Evolutionary conservation across 2,113 vertebrate species (phyloP), one percentile per base, ranked within the genome.

Genomic region (Columba livia): DNA sequence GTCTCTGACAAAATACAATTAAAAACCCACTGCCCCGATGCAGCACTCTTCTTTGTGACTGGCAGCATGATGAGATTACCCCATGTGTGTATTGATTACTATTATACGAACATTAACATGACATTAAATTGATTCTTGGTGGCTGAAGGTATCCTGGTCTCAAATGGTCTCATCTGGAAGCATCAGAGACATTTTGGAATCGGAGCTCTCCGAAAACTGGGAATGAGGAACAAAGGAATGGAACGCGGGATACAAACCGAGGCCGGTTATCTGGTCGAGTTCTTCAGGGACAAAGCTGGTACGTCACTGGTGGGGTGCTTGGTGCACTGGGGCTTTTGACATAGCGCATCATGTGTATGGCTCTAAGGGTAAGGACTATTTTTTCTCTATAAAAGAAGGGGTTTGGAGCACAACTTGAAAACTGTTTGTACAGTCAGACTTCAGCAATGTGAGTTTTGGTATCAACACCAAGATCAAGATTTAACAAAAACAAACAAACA

Each of bases 111-210:
- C 17, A 15, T 34, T 65, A 40, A 32, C 2, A 1, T 80, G 36
- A 72, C 25, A 16, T 19, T 31, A 71, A 67, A 40, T 83, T 79
- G 18, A 17, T 88, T 90, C 58, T 89, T 82, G 21, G 56, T 66
- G 85, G 28, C 23, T 84, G 58, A 88, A 98, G 97, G 97, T 36
- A 64, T 98, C 77, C 88, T 97, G 79, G 64, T 97, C 62, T 97
- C 97, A 40, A 97, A 86, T 6, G 97, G 97, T 8, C 89, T 79
- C 23, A 92, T 65, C 10, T 97, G 97, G 97, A 88, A 91, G 79
- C 85, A 94, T 21, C 97, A 98, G 79, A 96, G 97, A 13, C 60
- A 54, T 47, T 98, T 98, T 83, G 96, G 95, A 60, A 61, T 97
- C 34, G 79, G 19, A 36, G 28, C 62, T 7, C 94, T 98, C 18